phyloP scores from a whole-genome alignment of 2,888 invertebrate genomes.

The Microplitis deprimator region DNA sequence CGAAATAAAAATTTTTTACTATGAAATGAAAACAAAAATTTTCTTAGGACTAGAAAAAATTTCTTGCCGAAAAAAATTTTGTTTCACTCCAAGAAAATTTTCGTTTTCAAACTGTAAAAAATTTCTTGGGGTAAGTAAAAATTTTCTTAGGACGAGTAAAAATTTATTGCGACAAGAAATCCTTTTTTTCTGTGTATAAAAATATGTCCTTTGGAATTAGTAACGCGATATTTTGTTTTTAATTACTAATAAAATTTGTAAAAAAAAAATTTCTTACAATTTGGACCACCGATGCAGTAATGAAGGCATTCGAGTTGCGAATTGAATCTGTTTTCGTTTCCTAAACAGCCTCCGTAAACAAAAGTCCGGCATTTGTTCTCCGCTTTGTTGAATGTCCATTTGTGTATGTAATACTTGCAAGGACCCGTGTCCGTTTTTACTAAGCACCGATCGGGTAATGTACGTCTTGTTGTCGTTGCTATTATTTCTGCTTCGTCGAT shows the following conservation, averaged over 20 bases:
- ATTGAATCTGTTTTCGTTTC: conserved; percentile 80
- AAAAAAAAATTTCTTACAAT: conserved; percentile 58
- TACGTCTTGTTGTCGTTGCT: conserved; percentile 52
- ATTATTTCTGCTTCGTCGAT: conserved; percentile 52
- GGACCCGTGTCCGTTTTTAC: conserved; percentile 74
- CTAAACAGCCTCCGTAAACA: conserved; percentile 80
- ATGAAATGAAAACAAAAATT: too few relatives aligned
- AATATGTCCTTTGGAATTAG: too few relatives aligned
- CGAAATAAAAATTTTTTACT: too few relatives aligned
- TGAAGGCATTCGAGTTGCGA: conserved; percentile 79
- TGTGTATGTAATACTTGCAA: conserved; percentile 78
- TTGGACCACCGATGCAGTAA: conserved; percentile 76
- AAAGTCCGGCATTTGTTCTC: conserved; percentile 75
- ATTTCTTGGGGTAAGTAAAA: too few relatives aligned
- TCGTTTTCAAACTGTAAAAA: too few relatives aligned
- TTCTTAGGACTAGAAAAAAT: too few relatives aligned
- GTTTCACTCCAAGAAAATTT: too few relatives aligned
- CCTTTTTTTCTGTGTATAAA: too few relatives aligned
- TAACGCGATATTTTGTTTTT: background rate
- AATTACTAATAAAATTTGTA: background rate
- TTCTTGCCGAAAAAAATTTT: too few relatives aligned
- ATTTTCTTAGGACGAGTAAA: too few relatives aligned
- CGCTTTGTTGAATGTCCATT: conserved; percentile 78
- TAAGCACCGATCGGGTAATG: conserved; percentile 71
- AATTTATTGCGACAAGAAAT: too few relatives aligned